Conservation (phyloP, 2,888 invertebrate genomes). For the Drosophila phalerata region DNA sequence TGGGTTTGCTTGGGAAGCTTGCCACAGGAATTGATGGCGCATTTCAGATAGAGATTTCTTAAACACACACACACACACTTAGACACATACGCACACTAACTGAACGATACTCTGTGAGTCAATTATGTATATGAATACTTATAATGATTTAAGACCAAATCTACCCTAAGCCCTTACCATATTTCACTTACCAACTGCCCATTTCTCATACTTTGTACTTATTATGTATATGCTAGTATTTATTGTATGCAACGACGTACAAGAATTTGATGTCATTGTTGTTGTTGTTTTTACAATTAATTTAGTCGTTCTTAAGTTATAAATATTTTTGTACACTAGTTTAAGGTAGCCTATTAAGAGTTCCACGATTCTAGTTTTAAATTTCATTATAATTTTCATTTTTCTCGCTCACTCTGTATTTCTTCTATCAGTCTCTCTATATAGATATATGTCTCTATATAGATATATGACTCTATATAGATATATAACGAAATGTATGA, state of each 20-base stretch:
- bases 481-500: constrained; percentile 46
- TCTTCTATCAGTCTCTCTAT: constrained; percentile 11
- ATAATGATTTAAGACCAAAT: constrained; percentile 49
- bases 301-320: constrained; percentile 73
- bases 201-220: constrained; percentile 22
- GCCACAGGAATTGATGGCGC: constrained; percentile 14
- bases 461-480: constrained; percentile 13
- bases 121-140: constrained; percentile 73
- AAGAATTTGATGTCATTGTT: constrained; percentile 67
- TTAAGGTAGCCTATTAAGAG: constrained; percentile 66
- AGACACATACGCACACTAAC: constrained; percentile 15
- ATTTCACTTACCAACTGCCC: background rate
- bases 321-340: constrained; percentile 78
- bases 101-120: constrained; percentile 71
- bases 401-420: constrained; percentile 4
- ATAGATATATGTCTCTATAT: constrained; percentile 28
- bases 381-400: constrained; percentile 6
- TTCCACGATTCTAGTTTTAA: constrained; percentile 43
- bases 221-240: constrained; percentile 40
- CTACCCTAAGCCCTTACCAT: background rate
- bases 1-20: background rate
- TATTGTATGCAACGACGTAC: constrained; percentile 35
- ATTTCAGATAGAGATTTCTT: background rate
- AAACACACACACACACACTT: constrained; percentile 3
- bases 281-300: constrained; percentile 57